Percentiles rank a stretch among this genome's conserved stretches.
Conservation (phyloP, 2,888 invertebrate species). For the Psylliodes chrysocephalus region DNA sequence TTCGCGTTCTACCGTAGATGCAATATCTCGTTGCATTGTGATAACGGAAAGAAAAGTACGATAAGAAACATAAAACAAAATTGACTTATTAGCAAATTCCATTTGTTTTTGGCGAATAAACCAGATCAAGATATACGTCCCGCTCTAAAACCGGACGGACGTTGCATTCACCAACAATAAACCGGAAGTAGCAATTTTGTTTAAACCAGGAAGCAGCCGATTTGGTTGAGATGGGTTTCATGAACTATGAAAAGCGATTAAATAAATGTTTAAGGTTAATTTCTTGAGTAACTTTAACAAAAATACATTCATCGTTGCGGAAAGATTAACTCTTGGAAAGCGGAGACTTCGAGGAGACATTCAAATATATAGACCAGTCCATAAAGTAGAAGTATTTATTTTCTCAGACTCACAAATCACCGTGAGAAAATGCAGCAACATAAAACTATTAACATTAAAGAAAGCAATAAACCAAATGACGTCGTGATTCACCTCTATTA, state of each 20-base stretch:
- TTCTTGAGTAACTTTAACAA: not conserved
- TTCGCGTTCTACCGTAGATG: too few relatives aligned
- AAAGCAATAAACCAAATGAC: too few relatives aligned
- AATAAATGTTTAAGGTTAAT: slow-evolving; percentile 7
- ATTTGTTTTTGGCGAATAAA: not conserved
- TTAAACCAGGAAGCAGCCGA: not conserved
- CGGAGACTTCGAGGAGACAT: too few relatives aligned
- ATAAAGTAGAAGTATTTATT: too few relatives aligned
- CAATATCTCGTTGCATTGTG: too few relatives aligned
- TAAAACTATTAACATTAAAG: too few relatives aligned
- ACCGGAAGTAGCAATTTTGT: slow-evolving; percentile 5
- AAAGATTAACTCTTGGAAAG: not conserved
- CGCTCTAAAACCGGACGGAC: not conserved
- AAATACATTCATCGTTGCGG: not conserved
- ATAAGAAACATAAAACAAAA: not conserved
- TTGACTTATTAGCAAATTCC: not conserved
- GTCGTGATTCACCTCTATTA: too few relatives aligned
- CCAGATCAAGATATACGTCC: not conserved
- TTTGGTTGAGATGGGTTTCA: not conserved
- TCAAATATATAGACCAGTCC: too few relatives aligned
- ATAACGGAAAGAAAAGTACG: too few relatives aligned
- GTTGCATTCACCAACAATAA: not conserved
- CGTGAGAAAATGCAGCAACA: too few relatives aligned
- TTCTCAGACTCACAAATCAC: too few relatives aligned
- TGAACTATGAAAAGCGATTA: slow-evolving; percentile 4